Percentiles rank a stretch among this genome's conserved stretches.
Evolutionary conservation across 1,140 invertebrate species (phyloP).

Genomic region (Bombus pascuorum): DNA sequence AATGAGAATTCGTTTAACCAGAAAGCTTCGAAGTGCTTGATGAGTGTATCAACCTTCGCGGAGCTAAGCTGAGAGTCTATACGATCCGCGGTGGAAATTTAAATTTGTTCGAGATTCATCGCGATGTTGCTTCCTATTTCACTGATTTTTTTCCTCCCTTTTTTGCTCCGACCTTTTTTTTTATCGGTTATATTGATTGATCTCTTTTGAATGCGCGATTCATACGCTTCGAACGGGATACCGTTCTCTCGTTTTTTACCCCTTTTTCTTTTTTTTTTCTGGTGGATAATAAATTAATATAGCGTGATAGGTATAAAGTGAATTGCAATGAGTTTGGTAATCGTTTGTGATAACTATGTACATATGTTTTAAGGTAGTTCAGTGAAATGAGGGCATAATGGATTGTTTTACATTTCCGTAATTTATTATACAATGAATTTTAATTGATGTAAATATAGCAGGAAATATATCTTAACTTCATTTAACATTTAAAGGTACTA

Average conservation of each 20-base stretch:
- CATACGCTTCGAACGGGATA: not conserved
- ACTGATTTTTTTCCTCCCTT: not conserved
- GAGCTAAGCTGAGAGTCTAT: not conserved
- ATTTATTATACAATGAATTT: not conserved
- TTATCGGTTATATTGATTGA: not conserved
- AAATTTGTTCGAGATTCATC: constrained; percentile 5
- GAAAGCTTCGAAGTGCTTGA: constrained; percentile 8
- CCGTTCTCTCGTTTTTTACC: not conserved
- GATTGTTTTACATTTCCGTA: not conserved
- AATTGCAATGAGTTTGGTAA: not conserved
- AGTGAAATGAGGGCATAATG: too few relatives aligned
- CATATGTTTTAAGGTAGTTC: not conserved
- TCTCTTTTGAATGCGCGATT: not conserved
- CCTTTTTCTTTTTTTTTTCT: not conserved
- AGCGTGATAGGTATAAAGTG: not conserved
- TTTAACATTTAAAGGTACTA: not conserved
- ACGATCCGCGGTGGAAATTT: not conserved
- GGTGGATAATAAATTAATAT: not conserved
- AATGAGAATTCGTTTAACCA: constrained; percentile 18
- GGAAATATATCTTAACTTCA: not conserved
- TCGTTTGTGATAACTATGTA: not conserved
- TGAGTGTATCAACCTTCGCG: not conserved
- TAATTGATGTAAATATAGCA: not conserved
- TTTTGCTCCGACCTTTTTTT: not conserved
- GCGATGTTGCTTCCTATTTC: too few relatives aligned